A percentile compares a stretch with the other conserved stretches of the same genome.
Evolutionary conservation across 2,797 vertebrate genomes (phyloP).

Genomic region (Liparis tanakae): DNA sequence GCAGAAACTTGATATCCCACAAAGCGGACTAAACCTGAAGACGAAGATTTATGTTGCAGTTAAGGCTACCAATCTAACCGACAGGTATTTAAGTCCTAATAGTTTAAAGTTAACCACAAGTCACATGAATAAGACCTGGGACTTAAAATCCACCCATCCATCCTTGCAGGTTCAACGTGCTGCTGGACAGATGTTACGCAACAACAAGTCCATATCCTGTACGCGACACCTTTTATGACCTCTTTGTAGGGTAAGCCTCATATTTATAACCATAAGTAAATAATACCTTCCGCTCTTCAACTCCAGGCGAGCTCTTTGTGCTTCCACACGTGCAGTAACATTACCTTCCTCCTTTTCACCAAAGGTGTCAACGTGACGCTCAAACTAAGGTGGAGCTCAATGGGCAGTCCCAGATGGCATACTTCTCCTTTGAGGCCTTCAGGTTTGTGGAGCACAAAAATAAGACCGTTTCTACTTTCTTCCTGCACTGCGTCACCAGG

Average conservation of each 20-base stretch:
- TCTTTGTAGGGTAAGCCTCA: constrained; percentile 80
- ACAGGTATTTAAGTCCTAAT: constrained; percentile 59
- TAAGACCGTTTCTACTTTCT: constrained; percentile 76
- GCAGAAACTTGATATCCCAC: constrained; percentile 62
- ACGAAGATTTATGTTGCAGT: constrained; percentile 81
- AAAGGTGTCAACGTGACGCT: constrained; percentile 69
- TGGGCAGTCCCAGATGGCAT: constrained; percentile 61
- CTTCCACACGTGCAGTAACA: neutral
- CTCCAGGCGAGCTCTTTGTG: constrained; percentile 1
- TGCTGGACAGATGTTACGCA: constrained; percentile 80
- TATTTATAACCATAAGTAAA: neutral
- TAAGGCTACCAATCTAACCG: constrained; percentile 78
- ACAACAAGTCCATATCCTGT: constrained; percentile 57
- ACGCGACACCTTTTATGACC: constrained; percentile 61
- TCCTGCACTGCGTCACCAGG: constrained; percentile 77
- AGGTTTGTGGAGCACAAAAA: constrained; percentile 79
- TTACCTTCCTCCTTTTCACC: constrained; percentile 17
- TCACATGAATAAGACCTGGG: neutral
- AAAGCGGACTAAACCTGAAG: constrained; percentile 76
- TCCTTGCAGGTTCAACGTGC: constrained; percentile 74
- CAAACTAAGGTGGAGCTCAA: constrained; percentile 71
- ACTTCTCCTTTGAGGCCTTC: constrained; percentile 81
- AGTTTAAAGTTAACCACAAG: neutral
- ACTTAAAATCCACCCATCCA: constrained; percentile 16
- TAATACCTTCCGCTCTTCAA: neutral